These are phyloP conservation scores for Pseudorectes ferrugineus DNA, from an alignment of 2,113 vertebrate species.

Conservation along the genomic window DNA sequence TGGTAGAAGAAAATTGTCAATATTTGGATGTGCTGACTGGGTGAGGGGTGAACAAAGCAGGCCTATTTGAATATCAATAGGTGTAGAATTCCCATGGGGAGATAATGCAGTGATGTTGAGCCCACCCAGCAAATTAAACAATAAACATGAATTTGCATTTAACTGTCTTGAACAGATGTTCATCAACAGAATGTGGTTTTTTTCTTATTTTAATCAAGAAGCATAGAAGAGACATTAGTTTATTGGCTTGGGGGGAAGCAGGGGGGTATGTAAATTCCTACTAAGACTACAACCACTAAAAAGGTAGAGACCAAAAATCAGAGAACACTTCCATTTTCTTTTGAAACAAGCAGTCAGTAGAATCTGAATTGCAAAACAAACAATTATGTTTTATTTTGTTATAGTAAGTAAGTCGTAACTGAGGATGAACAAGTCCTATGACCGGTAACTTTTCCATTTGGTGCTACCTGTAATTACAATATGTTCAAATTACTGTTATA, in stretches of 20 bases:
- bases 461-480: not conserved
- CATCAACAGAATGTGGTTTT: not conserved
- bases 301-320: not conserved
- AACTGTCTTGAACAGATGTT: conserved; percentile 26
- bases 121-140: conserved; percentile 22
- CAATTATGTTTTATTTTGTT: not conserved
- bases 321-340: not conserved
- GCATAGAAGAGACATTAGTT: not conserved
- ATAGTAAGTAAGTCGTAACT: not conserved
- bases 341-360: not conserved
- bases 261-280: not conserved
- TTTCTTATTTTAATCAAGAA: not conserved
- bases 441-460: not conserved
- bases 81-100: not conserved
- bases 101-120: not conserved
- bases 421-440: not conserved
- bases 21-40: not conserved
- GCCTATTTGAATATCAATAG: not conserved
- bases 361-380: not conserved
- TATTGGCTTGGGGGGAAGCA: not conserved
- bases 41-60: not conserved
- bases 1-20: not conserved
- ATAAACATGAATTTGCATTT: conserved; percentile 11
- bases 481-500: not conserved
- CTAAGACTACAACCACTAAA: not conserved